Evolutionary conservation across 2,888 invertebrate species (phyloP), one percentile per base, ranked within the genome.

Genomic region (Synanthedon vespiformis): DNA sequence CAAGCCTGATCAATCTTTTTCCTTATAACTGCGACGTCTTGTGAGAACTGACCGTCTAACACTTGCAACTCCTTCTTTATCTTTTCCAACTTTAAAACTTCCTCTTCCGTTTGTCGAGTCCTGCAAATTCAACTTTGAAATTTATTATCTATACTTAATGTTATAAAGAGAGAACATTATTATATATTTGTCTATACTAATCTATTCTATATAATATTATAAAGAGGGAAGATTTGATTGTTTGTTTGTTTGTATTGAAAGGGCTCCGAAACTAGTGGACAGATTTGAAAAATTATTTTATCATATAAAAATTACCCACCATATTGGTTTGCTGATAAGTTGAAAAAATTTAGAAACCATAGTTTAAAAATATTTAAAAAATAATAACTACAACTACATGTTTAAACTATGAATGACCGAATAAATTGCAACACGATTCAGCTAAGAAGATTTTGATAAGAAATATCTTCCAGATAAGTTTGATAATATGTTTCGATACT

Each of bases 1-100:
- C 93, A 93, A 0, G 93, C 92, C 40, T 88, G 86, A 67, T 95
- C 95, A 62, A 95, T 95, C 78, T 92, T 92, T 68, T 92, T 91
- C 54, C 95, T 84, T 50, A 95, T 78, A 52, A 94, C 90, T 1
- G 91, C 89, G 8, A 95, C 94, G 77, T 95, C 95, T 54, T 90
- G 90, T 5, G 93, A 93, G 51, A 95, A 88, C 70, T 91, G 89
- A 8, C 89, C 89, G 59, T 92, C 91, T 52, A 92, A 65, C 51
- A 91, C 88, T 62, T 90, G 89, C 5, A 92, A 78, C 64, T 92
- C 91, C 50, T 88, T 87, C 64, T 90, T 90, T 16, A 92, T 90
- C 66, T 90, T 90, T 62, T 90, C 89, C 52, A 92, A 76, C 62
- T 89, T 88, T 56, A 89, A 73, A 0, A 90, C 88, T 77, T 95